These are phyloP conservation scores for Gymnocephalus cernua DNA, from an alignment of 2,113 vertebrate genomes.

Conservation along the genomic window DNA sequence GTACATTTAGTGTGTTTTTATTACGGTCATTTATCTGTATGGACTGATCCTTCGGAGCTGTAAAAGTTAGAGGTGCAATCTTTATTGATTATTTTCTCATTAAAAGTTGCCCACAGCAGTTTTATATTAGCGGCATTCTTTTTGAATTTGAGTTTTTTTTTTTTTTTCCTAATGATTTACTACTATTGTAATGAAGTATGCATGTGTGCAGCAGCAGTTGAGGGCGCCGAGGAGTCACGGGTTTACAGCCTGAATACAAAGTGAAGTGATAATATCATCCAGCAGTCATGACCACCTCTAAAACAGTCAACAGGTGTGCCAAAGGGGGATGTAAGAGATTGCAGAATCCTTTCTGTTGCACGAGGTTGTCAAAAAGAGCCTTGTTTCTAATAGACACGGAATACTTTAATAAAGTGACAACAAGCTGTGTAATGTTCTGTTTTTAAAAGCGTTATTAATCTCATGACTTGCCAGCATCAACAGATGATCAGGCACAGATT, in stretches of 20 bases:
- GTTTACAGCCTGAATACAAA: not conserved
- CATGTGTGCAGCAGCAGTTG: not conserved
- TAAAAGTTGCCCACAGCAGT: not conserved
- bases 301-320: not conserved
- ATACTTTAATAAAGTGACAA: not conserved
- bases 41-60: constrained; percentile 21
- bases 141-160: not conserved
- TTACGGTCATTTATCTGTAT: not conserved
- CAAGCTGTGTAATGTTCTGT: not conserved
- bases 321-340: not conserved
- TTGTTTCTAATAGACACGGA: not conserved
- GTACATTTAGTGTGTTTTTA: not conserved
- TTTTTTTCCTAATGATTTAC: not conserved
- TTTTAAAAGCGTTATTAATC: not conserved
- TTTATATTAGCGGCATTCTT: not conserved
- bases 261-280: not conserved
- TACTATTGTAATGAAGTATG: not conserved
- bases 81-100: not conserved
- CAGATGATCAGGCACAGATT: not conserved
- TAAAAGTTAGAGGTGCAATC: constrained; percentile 20
- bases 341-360: not conserved
- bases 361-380: too few species aligned
- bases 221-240: not conserved
- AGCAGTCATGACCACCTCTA: not conserved
- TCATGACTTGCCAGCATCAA: not conserved